phyloP scores from a whole-genome alignment of 2,888 invertebrate genomes.

The Pandemis heparana region DNA sequence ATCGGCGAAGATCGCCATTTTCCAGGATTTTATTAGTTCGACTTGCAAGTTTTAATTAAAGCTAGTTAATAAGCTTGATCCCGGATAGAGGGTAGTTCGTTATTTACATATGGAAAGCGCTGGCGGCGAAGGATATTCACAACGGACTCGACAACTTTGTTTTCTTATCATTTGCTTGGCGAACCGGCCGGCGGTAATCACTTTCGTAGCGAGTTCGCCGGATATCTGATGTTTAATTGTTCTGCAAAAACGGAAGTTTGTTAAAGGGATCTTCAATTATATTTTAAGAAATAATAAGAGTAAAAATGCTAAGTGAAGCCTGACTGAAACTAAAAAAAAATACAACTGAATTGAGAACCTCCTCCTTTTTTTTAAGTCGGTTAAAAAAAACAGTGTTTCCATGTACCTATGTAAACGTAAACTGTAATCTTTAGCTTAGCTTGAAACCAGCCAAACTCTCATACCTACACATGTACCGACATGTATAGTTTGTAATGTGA shows the following conservation, averaged over 20 bases:
- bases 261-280: background rate
- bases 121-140: background rate
- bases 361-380: no score
- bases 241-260: background rate
- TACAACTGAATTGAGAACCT: no score
- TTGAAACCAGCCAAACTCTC: no score
- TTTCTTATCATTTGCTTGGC: conserved; percentile 28
- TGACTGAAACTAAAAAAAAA: no score
- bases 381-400: no score
- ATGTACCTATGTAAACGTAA: no score
- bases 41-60: conserved; percentile 11
- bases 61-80: conserved; percentile 5
- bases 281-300: background rate
- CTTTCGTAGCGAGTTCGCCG: background rate
- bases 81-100: background rate
- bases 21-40: background rate
- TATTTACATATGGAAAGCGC: conserved; percentile 14
- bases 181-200: conserved; percentile 13
- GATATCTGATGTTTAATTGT: conserved; percentile 1
- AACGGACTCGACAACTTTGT: conserved; percentile 23
- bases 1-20: background rate
- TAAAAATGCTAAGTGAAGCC: background rate
- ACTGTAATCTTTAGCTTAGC: background rate
- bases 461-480: no score
- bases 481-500: no score